Evolutionary conservation across 2,888 invertebrate species (phyloP), one percentile per base, ranked within the genome.

Genomic region (Stenchaetothrips biformis): DNA sequence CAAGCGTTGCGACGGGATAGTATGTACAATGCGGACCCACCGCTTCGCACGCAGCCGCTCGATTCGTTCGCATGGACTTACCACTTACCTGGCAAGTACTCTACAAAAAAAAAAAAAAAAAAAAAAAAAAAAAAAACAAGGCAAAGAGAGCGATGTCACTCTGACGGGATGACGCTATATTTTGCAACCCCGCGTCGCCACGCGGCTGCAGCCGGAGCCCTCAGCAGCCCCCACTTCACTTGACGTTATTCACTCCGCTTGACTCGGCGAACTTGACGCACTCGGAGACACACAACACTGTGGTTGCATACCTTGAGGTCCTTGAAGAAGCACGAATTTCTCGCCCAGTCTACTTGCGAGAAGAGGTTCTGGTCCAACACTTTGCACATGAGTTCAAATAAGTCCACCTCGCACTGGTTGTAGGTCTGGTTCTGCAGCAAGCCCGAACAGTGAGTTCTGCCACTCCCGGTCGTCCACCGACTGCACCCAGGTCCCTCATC

Each of bases 311-410:
- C 98, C 96, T 97, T 97, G 89, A 99, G 92, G 92, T 98, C 98
- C 91, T 97, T 98, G 92, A 98, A 99, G 92, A 97, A 98, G 87
- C 95, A 92, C 85, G 98, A 97, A 89, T 97, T 97, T 87, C 98
- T 91, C 88, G 98, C 98, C 98, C 98, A 99, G 89, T 98, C 98
- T 86, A 99, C 98, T 91, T 98, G 97, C 83, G 97, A 95, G 90
- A 98, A 98, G 85, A 99, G 91, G 89, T 97, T 96, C 91, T 98
- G 98, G 90, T 99, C 98, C 88, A 98, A 93, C 89, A 98, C 96
- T 92, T 98, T 97, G 91, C 98, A 98, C 94, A 98, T 95, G 86
- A 97, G 92, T 90, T 97, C 95, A 89, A 98, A 97, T 87, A 97
- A 92, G 91, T 98, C 97, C 88, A 98, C 97, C 89, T 97, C 96